Conservation (phyloP, 2,113 vertebrate species). For the Lichenostomus cassidix region DNA sequence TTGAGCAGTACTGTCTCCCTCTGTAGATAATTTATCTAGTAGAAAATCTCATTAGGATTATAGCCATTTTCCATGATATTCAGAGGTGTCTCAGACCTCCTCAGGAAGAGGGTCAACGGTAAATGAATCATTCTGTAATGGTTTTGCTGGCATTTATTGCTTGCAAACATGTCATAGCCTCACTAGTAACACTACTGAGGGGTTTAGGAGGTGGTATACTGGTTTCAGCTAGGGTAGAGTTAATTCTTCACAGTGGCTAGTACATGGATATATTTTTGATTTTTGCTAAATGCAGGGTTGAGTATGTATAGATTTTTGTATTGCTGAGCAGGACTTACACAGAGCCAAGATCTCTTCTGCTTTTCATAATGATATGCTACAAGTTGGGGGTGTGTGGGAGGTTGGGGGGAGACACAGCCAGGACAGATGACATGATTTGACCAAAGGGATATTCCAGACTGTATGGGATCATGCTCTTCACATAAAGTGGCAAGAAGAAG, state of each 20-base stretch:
- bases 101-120: not conserved
- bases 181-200: not conserved
- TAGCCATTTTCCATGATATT: accelerated
- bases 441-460: not conserved
- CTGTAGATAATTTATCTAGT: not conserved
- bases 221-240: not conserved
- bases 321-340: not conserved
- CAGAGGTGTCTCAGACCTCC: not conserved
- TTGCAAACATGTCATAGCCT: not conserved
- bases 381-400: not conserved
- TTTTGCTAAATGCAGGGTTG: not conserved
- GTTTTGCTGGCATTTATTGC: not conserved
- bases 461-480: accelerated
- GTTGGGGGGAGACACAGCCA: not conserved
- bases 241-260: not conserved
- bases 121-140: not conserved
- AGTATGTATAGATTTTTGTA: not conserved
- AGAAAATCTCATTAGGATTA: not conserved
- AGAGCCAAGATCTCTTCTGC: not conserved
- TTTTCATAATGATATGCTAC: not conserved
- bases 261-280: not conserved
- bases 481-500: not conserved
- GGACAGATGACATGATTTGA: accelerated
- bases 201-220: not conserved
- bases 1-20: not conserved